Percentiles rank a stretch among this genome's conserved stretches.
These are phyloP conservation scores for Zaprionus africanus DNA, from an alignment of 1,140 invertebrate species.

Conservation along the genomic window DNA sequence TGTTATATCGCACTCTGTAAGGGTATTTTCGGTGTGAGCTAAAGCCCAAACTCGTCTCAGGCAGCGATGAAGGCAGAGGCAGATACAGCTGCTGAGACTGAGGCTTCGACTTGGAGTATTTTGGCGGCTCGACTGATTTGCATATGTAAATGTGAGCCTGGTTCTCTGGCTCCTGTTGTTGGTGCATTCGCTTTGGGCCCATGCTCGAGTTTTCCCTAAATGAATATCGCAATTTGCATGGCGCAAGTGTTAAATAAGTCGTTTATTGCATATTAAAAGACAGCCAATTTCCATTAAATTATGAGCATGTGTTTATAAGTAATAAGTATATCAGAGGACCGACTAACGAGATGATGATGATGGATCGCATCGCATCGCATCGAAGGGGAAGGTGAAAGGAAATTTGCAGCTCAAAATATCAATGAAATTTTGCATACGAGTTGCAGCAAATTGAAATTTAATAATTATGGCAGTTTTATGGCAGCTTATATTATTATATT, in stretches of 20 bases:
- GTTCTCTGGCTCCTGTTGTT: constrained; percentile 3
- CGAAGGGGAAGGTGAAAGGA: neutral
- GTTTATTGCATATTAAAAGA: constrained; percentile 79
- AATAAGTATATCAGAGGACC: constrained; percentile 46
- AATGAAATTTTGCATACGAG: neutral
- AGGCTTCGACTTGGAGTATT: constrained; percentile 3
- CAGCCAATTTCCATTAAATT: constrained; percentile 77
- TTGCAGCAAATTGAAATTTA: neutral
- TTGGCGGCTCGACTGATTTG: constrained; percentile 41
- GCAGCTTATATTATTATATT: neutral
- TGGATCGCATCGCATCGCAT: constrained; percentile 30
- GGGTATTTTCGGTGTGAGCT: constrained; percentile 27
- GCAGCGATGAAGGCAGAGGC: neutral
- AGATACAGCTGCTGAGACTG: constrained; percentile 4
- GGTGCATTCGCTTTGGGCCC: constrained; percentile 14
- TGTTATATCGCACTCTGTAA: constrained; percentile 27
- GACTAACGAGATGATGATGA: constrained; percentile 68
- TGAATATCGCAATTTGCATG: constrained; percentile 77
- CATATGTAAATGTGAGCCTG: constrained; percentile 51
- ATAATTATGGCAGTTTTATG: neutral
- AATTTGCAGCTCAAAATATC: neutral
- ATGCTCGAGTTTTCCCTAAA: constrained; percentile 59
- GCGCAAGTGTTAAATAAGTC: constrained; percentile 78
- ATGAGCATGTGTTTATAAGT: constrained; percentile 45
- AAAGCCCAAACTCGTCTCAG: constrained; percentile 15